phyloP scores from a whole-genome alignment of 2,113 vertebrate species.

The human region DNA sequence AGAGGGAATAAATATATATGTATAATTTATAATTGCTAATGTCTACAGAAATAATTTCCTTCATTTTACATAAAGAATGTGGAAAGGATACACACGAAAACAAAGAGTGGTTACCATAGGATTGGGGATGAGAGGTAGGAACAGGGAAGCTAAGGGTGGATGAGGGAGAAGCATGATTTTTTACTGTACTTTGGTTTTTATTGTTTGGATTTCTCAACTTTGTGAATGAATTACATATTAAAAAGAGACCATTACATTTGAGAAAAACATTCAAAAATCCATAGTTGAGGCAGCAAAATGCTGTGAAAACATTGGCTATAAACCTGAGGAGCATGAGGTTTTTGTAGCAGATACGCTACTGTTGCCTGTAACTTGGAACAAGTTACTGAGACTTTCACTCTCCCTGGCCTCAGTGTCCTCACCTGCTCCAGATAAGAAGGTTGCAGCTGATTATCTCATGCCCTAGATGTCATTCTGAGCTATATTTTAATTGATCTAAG shows the following conservation, averaged over 20 bases:
- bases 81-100: background rate
- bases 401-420: background rate
- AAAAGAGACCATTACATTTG: background rate
- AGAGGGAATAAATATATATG: background rate
- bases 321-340: background rate
- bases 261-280: background rate
- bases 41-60: background rate
- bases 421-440: background rate
- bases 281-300: background rate
- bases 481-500: conserved; percentile 21
- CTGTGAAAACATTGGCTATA: background rate
- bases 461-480: background rate
- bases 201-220: background rate
- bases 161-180: background rate
- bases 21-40: background rate
- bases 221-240: background rate
- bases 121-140: background rate
- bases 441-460: background rate
- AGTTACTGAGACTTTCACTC: background rate
- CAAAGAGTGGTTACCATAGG: background rate
- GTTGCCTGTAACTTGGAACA: background rate
- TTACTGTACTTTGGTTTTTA: background rate
- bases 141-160: background rate
- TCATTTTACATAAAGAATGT: background rate
- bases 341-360: background rate